Evolutionary conservation across 1,140 invertebrate genomes (phyloP).

Genomic region (Globodera rostochiensis): DNA sequence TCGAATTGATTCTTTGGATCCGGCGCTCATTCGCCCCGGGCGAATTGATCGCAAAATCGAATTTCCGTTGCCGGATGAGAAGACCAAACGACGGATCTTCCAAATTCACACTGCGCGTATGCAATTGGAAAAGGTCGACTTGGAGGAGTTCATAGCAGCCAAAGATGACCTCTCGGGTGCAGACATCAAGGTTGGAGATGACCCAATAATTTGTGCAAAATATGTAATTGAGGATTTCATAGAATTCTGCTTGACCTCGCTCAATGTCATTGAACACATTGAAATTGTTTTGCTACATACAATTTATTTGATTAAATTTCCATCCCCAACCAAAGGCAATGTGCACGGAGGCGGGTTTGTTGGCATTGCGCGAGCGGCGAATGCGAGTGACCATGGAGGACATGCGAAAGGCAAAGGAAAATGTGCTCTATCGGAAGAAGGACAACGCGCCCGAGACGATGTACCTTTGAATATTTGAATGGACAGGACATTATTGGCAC

Average conservation of each 20-base stretch:
- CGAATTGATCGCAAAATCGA: constrained; percentile 99
- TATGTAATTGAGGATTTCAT: too few species aligned
- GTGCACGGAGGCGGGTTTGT: constrained; percentile 96
- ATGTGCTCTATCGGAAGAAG: constrained; percentile 97
- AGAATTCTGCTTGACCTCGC: too few species aligned
- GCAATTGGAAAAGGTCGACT: constrained; percentile 95
- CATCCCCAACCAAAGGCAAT: constrained; percentile 77
- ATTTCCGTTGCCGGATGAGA: constrained; percentile 98
- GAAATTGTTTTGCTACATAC: too few species aligned
- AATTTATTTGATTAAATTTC: neutral
- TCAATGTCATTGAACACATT: too few species aligned
- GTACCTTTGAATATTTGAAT: constrained; percentile 78
- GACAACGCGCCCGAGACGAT: constrained; percentile 98
- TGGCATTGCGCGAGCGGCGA: constrained; percentile 91
- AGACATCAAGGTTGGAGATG: constrained; percentile 73
- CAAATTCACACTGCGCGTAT: constrained; percentile 96
- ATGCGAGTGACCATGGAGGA: constrained; percentile 99
- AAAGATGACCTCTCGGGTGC: constrained; percentile 99
- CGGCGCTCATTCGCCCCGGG: constrained; percentile 94
- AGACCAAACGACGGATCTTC: constrained; percentile 96
- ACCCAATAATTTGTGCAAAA: too few species aligned
- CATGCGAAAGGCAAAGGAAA: constrained; percentile 99
- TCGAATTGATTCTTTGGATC: constrained; percentile 97
- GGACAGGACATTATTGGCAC: too few species aligned
- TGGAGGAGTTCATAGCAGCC: constrained; percentile 96